phyloP scores from a whole-genome alignment of 2,797 vertebrate genomes.

The Pristis pectinata region DNA sequence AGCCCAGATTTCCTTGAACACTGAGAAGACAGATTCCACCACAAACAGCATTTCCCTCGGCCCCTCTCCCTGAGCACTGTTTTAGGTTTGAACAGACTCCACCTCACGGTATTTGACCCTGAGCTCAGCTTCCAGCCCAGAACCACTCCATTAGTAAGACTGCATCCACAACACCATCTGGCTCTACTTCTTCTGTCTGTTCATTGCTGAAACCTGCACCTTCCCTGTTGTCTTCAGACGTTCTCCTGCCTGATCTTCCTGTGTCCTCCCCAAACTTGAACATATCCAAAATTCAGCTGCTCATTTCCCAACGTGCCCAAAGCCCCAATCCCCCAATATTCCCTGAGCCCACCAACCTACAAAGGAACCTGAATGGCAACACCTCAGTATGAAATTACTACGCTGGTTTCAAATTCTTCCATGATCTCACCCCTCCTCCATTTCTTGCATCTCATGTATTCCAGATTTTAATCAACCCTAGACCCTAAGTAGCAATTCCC shows the following conservation, averaged over 20 bases:
- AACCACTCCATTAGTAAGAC: neutral
- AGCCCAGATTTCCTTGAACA: neutral
- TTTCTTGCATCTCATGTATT: neutral
- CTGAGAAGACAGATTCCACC: neutral
- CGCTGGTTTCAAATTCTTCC: neutral
- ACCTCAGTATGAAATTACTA: neutral
- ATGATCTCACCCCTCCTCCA: neutral
- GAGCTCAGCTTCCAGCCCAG: neutral
- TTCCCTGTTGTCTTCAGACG: neutral
- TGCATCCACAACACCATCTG: neutral
- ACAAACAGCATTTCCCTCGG: too few relatives aligned
- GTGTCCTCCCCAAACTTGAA: neutral
- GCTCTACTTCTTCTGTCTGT: neutral
- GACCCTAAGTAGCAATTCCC: too few relatives aligned
- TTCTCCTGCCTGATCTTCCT: neutral
- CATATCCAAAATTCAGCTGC: neutral
- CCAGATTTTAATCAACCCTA: neutral
- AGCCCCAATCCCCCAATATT: neutral
- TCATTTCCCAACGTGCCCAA: neutral
- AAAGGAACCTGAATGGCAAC: neutral
- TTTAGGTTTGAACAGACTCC: neutral
- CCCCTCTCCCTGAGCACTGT: too few relatives aligned
- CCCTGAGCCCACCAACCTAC: too few relatives aligned
- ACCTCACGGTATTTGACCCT: too few relatives aligned
- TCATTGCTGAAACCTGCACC: neutral